A percentile compares a stretch with the other conserved stretches of the same genome.
phyloP scores from a whole-genome alignment of 2,888 invertebrate species.

The Himalopsyche kuldschensis region DNA sequence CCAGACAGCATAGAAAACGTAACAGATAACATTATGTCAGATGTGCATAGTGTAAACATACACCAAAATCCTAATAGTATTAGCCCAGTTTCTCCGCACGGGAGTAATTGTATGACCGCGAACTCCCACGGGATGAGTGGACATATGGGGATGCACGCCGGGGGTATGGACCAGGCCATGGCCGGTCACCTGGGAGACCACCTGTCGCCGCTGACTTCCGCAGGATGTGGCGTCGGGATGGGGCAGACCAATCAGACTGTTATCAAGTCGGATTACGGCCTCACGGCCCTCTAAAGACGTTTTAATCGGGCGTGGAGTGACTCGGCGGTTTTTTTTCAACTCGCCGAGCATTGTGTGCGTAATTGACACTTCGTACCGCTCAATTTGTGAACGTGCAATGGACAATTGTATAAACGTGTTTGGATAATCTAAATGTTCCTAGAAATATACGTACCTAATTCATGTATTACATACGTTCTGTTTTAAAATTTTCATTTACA shows the following conservation, averaged over 20 bases:
- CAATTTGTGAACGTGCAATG: neutral
- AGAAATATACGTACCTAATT: neutral
- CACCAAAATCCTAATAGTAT: slow-evolving; percentile 54
- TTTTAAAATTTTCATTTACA: neutral
- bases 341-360: slow-evolving; percentile 10
- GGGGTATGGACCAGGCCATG: slow-evolving; percentile 56
- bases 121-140: slow-evolving; percentile 59
- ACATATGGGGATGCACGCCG: slow-evolving; percentile 57
- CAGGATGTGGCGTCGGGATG: slow-evolving; percentile 55
- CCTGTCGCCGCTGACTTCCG: slow-evolving; percentile 59
- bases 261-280: slow-evolving; percentile 86
- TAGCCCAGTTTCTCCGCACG: slow-evolving; percentile 57
- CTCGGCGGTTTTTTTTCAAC: neutral
- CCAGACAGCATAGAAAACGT: slow-evolving; percentile 69
- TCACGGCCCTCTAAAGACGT: slow-evolving; percentile 69
- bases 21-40: slow-evolving; percentile 63
- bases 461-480: neutral
- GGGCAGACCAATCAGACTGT: slow-evolving; percentile 57
- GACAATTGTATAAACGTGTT: neutral
- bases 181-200: slow-evolving; percentile 55
- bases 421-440: neutral
- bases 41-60: slow-evolving; percentile 62
- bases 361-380: neutral
- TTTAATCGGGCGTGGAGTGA: slow-evolving; percentile 8
- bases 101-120: slow-evolving; percentile 51